phyloP scores from a whole-genome alignment of 2,888 invertebrate species.

The Mesodorylaimus sp. region DNA sequence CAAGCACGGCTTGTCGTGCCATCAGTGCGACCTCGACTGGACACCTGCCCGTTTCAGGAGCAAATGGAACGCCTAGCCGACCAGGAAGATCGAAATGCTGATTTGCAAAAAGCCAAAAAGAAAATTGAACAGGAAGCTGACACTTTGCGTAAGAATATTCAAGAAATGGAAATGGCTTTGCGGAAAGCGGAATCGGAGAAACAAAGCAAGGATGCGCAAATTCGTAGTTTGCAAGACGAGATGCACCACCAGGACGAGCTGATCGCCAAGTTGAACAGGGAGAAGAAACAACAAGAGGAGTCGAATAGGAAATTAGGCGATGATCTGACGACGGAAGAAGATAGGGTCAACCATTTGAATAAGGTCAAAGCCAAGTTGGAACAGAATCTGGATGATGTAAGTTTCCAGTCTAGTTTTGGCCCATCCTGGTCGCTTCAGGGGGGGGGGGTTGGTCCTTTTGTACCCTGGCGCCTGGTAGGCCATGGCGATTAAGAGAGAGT shows the following conservation, averaged over 20 bases:
- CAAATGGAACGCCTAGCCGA: constrained; percentile 17
- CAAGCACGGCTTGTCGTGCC: too few relatives aligned
- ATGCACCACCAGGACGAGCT: constrained; percentile 98
- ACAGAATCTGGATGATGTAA: constrained; percentile 71
- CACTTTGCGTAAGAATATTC: constrained; percentile 42
- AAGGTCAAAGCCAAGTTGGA: constrained; percentile 98
- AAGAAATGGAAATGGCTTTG: constrained; percentile 26
- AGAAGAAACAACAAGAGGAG: constrained; percentile 88
- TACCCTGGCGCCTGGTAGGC: too few relatives aligned
- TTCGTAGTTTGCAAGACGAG: constrained; percentile 53
- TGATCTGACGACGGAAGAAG: constrained; percentile 60
- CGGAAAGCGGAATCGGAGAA: constrained; percentile 41
- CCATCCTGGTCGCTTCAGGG: too few relatives aligned
- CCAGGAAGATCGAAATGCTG: constrained; percentile 25
- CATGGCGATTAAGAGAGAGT: too few relatives aligned
- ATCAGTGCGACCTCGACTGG: too few relatives aligned
- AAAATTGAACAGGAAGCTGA: constrained; percentile 79
- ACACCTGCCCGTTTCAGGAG: background rate
- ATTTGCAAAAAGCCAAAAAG: constrained; percentile 23
- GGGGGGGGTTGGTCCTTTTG: too few relatives aligned
- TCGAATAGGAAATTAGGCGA: constrained; percentile 31
- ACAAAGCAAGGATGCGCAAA: constrained; percentile 27
- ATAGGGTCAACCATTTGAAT: constrained; percentile 98
- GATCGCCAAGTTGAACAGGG: constrained; percentile 95
- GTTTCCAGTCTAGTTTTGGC: too few relatives aligned